phyloP scores from a whole-genome alignment of 2,113 vertebrate genomes.

The Chionis minor region DNA sequence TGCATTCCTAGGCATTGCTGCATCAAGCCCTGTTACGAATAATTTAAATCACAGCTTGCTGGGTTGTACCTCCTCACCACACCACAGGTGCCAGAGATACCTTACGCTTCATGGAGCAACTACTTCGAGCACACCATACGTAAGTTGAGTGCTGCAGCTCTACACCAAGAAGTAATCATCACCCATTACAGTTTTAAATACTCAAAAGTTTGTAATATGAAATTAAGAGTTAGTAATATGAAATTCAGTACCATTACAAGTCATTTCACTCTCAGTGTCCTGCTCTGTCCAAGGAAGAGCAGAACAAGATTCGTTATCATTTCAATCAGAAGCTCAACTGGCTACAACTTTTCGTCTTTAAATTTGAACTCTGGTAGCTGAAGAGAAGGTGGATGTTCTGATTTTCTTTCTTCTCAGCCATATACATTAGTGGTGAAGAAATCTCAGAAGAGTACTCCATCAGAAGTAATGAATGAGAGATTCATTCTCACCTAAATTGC shows the following conservation, averaged over 20 bases:
- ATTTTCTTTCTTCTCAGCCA: not conserved
- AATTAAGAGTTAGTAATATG: not conserved
- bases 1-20: not conserved
- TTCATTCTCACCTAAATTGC: not conserved
- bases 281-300: not conserved
- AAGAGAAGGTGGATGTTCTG: not conserved
- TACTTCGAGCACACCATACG: not conserved
- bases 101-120: not conserved
- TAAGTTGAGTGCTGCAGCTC: not conserved
- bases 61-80: not conserved
- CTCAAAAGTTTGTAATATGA: not conserved
- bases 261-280: not conserved
- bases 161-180: not conserved
- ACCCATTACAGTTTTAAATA: not conserved
- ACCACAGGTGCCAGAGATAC: not conserved
- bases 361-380: not conserved
- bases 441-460: not conserved
- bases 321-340: not conserved
- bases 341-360: not conserved
- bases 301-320: not conserved
- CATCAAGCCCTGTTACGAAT: not conserved
- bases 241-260: conserved; percentile 11
- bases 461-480: not conserved
- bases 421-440: not conserved
- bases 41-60: not conserved